A percentile compares a stretch with the other conserved stretches of the same genome.
phyloP scores from a whole-genome alignment of 2,113 vertebrate species.

The Piaya cayana region DNA sequence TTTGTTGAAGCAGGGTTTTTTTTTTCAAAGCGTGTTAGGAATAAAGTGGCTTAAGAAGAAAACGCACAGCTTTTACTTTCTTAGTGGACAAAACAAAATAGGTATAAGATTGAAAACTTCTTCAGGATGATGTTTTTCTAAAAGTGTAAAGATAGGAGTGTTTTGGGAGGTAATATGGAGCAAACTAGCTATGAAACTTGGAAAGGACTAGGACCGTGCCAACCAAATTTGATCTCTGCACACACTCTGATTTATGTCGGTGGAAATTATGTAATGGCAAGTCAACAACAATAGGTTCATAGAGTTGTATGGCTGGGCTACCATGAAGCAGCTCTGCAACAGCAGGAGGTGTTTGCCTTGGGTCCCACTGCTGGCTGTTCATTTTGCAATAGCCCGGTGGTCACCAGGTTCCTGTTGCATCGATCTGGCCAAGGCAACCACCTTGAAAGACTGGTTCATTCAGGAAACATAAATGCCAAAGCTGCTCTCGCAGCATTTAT shows the following conservation, averaged over 20 bases:
- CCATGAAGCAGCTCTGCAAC: not conserved
- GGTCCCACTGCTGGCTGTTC: not conserved
- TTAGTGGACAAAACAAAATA: not conserved
- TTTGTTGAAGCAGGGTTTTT: slow-evolving; percentile 66
- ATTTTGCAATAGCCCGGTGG: not conserved
- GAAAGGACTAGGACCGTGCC: not conserved
- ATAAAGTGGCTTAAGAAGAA: slow-evolving; percentile 76
- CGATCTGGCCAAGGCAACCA: not conserved
- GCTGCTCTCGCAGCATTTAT: not conserved
- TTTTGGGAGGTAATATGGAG: not conserved
- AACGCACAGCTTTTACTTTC: slow-evolving; percentile 59
- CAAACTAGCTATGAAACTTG: not conserved
- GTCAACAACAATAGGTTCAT: not conserved
- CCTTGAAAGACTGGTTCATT: not conserved
- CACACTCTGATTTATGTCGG: not conserved
- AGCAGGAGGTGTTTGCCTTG: not conserved
- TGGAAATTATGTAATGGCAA: not conserved
- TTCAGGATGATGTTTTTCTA: slow-evolving; percentile 22
- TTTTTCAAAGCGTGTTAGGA: slow-evolving; percentile 75
- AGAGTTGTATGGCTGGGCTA: not conserved
- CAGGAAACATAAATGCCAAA: no score
- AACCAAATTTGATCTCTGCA: not conserved
- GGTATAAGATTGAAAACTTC: slow-evolving; percentile 31
- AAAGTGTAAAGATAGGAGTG: not conserved
- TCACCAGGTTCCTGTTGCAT: fast-evolving